phyloP scores from a whole-genome alignment of 2,797 vertebrate genomes.

The Dromococcyx pavoninus region DNA sequence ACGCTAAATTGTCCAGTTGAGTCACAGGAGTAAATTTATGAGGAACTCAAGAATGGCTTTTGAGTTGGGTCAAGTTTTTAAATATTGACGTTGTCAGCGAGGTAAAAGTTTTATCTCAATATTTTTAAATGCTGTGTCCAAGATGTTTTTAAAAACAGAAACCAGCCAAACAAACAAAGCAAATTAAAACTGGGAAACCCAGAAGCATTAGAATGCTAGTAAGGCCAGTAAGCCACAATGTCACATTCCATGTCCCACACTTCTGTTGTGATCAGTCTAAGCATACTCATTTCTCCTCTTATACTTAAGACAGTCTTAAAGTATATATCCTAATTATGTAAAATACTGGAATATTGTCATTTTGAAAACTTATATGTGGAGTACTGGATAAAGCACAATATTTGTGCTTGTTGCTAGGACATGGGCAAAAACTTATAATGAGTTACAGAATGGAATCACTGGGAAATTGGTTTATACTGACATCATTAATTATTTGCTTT shows the following conservation, averaged over 20 bases:
- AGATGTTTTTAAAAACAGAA: not conserved
- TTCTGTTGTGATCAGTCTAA: not conserved
- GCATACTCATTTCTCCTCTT: not conserved
- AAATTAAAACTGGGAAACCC: conserved; percentile 19
- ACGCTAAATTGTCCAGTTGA: not conserved
- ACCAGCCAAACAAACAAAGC: not conserved
- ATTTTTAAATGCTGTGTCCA: conserved; percentile 60
- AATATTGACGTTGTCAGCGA: conserved; percentile 57
- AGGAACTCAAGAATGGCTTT: conserved; percentile 59
- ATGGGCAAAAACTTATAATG: not conserved
- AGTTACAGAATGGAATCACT: conserved; percentile 38
- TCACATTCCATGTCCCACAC: not conserved
- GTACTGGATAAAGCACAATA: conserved; percentile 12
- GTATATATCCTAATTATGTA: conserved; percentile 47
- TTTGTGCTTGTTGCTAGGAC: conserved; percentile 72
- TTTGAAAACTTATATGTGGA: conserved; percentile 11
- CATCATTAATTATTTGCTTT: not conserved
- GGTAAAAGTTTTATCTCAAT: conserved; percentile 63
- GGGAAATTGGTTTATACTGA: conserved; percentile 5
- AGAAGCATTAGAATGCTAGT: conserved; percentile 10
- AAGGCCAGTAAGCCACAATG: not conserved
- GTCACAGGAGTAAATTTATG: conserved; percentile 58
- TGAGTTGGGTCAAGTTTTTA: conserved; percentile 60
- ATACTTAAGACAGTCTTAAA: conserved; percentile 41
- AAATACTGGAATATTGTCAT: conserved; percentile 49